Evolutionary conservation across 1,140 invertebrate genomes (phyloP).

Genomic region (Piezodorus guildinii): DNA sequence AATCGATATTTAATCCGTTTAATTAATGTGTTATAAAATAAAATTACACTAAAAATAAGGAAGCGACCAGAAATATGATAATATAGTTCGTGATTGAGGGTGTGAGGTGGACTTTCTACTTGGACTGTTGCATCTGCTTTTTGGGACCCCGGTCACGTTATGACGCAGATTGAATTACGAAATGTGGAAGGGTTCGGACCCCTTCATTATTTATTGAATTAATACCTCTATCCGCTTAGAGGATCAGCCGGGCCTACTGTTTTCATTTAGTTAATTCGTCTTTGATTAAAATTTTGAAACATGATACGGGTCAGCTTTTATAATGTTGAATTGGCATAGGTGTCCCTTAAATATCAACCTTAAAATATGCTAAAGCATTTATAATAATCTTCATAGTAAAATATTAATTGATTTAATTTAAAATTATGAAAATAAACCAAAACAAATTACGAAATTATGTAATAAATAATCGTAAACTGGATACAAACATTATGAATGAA

Average conservation of each 20-base stretch:
- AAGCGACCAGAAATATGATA: not conserved
- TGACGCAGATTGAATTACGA: not conserved
- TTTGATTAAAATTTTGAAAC: slow-evolving; percentile 7
- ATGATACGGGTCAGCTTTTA: not conserved
- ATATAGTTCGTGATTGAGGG: not conserved
- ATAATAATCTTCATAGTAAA: too few relatives aligned
- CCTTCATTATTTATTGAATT: slow-evolving; percentile 9
- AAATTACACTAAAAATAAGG: not conserved
- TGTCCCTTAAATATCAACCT: too few relatives aligned
- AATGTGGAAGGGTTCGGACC: not conserved
- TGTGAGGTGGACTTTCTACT: not conserved
- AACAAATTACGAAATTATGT: too few relatives aligned
- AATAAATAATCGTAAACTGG: too few relatives aligned
- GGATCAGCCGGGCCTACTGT: not conserved
- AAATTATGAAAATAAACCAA: too few relatives aligned
- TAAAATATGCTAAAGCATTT: too few relatives aligned
- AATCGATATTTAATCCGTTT: too few relatives aligned
- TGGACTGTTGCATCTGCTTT: slow-evolving; percentile 2
- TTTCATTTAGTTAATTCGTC: not conserved
- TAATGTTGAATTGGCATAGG: too few relatives aligned
- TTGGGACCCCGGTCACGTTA: not conserved
- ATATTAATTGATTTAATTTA: too few relatives aligned
- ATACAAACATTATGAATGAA: too few relatives aligned
- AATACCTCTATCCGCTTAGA: not conserved
- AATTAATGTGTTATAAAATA: too few relatives aligned